Evolutionary conservation across 2,113 vertebrate genomes (phyloP).

Genomic region (Ondatra zibethicus): DNA sequence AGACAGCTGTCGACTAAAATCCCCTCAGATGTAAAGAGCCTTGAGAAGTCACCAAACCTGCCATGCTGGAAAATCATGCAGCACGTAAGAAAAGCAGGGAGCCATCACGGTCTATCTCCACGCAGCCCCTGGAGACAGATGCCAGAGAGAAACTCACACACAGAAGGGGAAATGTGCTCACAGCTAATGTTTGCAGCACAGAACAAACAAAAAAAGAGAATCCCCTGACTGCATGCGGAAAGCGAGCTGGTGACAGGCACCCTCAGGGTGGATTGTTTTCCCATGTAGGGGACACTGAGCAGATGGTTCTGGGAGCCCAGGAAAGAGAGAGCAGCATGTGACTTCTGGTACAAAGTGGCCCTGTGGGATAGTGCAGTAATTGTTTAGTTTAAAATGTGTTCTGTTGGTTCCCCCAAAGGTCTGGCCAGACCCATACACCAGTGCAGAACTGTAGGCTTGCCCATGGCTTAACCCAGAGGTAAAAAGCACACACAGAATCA

Average conservation of each 20-base stretch:
- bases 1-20: not conserved
- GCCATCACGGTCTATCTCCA: not conserved
- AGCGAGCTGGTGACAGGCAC: not conserved
- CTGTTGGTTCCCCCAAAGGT: not conserved
- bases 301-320: not conserved
- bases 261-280: not conserved
- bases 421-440: not conserved
- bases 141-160: not conserved
- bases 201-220: not conserved
- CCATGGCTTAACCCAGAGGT: not conserved
- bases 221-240: not conserved
- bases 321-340: rapidly evolving
- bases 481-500: not conserved
- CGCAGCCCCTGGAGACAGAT: rapidly evolving
- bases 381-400: not conserved
- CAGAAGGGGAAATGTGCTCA: not conserved
- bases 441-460: rapidly evolving
- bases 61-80: rapidly evolving
- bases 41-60: rapidly evolving
- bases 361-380: rapidly evolving
- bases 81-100: rapidly evolving
- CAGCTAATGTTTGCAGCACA: no score
- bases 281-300: not conserved
- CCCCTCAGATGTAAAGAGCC: not conserved
- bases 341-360: not conserved